phyloP scores from a whole-genome alignment of 2,113 vertebrate genomes.

The Nesogale talazaci region DNA sequence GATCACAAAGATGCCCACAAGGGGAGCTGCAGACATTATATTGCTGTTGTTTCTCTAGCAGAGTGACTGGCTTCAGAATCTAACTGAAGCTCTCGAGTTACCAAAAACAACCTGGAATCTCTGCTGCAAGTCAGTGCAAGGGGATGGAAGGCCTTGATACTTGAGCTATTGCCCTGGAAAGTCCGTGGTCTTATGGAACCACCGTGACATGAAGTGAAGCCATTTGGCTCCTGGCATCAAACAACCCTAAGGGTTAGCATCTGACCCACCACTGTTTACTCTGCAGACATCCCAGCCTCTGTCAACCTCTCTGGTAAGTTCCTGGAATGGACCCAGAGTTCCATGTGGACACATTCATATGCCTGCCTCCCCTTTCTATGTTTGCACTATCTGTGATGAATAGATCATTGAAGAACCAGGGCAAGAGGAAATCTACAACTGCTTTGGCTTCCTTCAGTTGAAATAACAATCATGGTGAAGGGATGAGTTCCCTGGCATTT shows the following conservation, averaged over 20 bases:
- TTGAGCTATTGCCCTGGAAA: background rate
- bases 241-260: background rate
- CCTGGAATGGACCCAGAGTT: background rate
- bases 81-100: conserved; percentile 3
- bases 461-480: conserved; percentile 14
- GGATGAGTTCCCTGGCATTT: background rate
- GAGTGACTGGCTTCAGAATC: background rate
- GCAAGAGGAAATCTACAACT: conserved; percentile 31
- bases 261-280: background rate
- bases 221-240: background rate
- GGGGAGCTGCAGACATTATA: background rate
- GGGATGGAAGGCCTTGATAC: background rate
- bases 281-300: background rate
- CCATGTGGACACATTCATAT: background rate
- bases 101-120: background rate
- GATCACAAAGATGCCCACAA: background rate
- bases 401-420: conserved; percentile 4
- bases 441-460: conserved; percentile 3
- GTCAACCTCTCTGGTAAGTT: background rate
- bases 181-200: background rate
- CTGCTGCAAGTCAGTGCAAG: background rate
- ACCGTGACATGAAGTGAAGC: background rate
- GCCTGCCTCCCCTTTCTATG: background rate
- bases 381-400: background rate
- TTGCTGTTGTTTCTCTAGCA: background rate